These are phyloP conservation scores for Salvator merianae DNA, from an alignment of 2,113 vertebrate species.

Conservation along the genomic window DNA sequence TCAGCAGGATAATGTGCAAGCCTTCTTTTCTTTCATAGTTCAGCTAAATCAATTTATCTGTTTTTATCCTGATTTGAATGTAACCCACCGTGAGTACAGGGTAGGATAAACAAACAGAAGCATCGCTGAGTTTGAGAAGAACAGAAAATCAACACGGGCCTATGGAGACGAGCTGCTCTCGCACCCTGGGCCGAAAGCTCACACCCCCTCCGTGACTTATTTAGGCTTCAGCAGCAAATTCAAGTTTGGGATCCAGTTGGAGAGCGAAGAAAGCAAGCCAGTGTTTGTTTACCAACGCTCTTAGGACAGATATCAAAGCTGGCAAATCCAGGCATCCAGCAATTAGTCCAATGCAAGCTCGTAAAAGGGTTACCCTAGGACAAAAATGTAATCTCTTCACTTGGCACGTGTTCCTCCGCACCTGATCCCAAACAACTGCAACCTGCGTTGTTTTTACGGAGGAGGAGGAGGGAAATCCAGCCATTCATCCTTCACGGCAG, in stretches of 20 bases:
- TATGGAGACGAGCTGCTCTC: no score
- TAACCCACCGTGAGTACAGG: no score
- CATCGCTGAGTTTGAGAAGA: rapidly evolving
- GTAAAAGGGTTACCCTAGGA: constrained; percentile 62
- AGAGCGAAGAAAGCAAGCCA: constrained; percentile 38
- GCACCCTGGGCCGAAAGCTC: not conserved
- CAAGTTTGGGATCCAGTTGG: constrained; percentile 35
- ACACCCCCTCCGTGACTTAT: no score
- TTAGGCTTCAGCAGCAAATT: constrained; percentile 24
- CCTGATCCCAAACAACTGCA: constrained; percentile 35
- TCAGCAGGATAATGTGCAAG: not conserved
- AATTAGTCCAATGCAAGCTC: constrained; percentile 47
- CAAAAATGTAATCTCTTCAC: constrained; percentile 57
- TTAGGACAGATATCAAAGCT: constrained; percentile 56
- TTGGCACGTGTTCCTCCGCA: constrained; percentile 64
- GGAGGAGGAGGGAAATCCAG: not conserved
- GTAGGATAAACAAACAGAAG: no score
- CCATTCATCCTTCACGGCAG: not conserved
- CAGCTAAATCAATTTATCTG: no score
- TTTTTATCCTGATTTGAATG: no score
- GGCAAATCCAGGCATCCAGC: constrained; percentile 60
- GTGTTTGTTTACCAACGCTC: constrained; percentile 36
- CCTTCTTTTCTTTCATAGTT: not conserved
- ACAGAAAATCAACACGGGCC: not conserved
- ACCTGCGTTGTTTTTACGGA: constrained; percentile 1